Conservation (phyloP, 1,140 invertebrate species). For the Yoshiicerus persimilis region DNA sequence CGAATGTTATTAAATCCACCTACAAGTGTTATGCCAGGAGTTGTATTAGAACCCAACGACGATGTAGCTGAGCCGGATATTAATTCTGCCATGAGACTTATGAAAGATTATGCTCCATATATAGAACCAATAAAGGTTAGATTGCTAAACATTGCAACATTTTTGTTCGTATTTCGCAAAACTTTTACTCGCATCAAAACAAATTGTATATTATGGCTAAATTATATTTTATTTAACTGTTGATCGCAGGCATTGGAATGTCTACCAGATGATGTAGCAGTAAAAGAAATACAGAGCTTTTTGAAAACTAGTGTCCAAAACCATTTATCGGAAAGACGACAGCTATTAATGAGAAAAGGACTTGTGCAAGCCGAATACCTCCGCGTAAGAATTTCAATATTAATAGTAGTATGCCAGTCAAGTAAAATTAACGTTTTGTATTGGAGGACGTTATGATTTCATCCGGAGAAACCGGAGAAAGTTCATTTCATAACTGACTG, state of each 20-base stretch:
- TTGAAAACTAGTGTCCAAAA: conserved; percentile 74
- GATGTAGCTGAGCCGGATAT: conserved; percentile 64
- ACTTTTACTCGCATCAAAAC: background rate
- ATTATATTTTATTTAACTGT: background rate
- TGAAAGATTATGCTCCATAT: conserved; percentile 78
- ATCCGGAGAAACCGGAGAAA: too few species aligned
- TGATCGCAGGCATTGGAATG: conserved; percentile 66
- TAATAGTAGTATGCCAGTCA: background rate
- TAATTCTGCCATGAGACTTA: conserved; percentile 71
- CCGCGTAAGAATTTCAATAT: conserved; percentile 57
- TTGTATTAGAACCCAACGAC: conserved; percentile 55
- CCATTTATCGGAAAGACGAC: conserved; percentile 68
- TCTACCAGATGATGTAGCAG: conserved; percentile 72
- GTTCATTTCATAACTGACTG: too few species aligned
- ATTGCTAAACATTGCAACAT: background rate
- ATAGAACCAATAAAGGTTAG: conserved; percentile 72
- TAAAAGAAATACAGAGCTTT: conserved; percentile 73
- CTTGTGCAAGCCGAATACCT: conserved; percentile 79
- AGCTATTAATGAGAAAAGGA: conserved; percentile 75
- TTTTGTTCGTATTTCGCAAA: background rate
- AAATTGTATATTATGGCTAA: too few species aligned
- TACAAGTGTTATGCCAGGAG: conserved; percentile 57
- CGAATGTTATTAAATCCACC: conserved; percentile 62
- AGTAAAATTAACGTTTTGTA: background rate
- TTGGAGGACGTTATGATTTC: too few species aligned